Conservation (phyloP, 2,888 invertebrate genomes). For the Hecatera dysodea region DNA sequence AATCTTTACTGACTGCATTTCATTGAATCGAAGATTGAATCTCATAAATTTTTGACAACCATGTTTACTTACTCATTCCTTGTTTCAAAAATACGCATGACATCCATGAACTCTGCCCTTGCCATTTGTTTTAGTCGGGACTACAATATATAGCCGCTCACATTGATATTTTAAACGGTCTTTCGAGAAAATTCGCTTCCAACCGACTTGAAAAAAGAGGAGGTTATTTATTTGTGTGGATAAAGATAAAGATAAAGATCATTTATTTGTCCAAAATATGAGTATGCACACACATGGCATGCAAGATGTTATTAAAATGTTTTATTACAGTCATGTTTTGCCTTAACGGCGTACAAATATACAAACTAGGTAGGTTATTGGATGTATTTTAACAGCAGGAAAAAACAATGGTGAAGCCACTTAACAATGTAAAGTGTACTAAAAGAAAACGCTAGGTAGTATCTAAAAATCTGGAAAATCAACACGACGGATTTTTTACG, state of each 20-base stretch:
- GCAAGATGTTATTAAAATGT: too few relatives aligned
- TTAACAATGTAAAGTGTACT: too few relatives aligned
- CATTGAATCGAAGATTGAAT: too few relatives aligned
- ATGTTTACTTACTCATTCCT: not conserved
- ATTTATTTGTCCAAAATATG: too few relatives aligned
- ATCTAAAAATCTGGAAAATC: not conserved
- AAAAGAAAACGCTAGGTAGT: not conserved
- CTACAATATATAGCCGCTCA: not conserved
- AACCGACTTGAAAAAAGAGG: not conserved
- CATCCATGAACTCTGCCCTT: conserved; percentile 20
- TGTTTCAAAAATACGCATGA: conserved; percentile 10
- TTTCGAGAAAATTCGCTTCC: not conserved
- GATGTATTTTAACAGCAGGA: not conserved
- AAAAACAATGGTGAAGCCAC: not conserved
- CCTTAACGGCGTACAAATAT: too few relatives aligned
- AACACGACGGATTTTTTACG: not conserved
- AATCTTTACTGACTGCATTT: not conserved
- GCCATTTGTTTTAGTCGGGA: conserved; percentile 13
- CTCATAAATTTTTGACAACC: not conserved
- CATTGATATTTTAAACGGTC: not conserved
- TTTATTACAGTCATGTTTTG: too few relatives aligned
- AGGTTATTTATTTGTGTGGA: not conserved
- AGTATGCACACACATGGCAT: too few relatives aligned
- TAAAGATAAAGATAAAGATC: too few relatives aligned
- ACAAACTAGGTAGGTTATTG: too few relatives aligned